Evolutionary conservation across 2,888 invertebrate species (phyloP).

Genomic region (Aspidiotus destructor): DNA sequence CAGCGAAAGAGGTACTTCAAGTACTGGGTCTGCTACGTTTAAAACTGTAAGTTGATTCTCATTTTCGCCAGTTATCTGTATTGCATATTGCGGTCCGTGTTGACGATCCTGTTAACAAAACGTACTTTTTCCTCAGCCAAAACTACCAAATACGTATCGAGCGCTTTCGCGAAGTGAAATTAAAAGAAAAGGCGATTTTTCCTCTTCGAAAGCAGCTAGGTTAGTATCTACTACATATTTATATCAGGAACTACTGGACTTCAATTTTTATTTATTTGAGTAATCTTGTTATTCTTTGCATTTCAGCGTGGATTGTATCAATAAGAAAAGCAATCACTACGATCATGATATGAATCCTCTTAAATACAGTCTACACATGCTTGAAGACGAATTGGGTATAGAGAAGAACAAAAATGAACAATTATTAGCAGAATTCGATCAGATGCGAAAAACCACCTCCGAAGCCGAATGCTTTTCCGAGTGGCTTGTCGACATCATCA

Average conservation of each 20-base stretch:
- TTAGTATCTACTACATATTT: conserved; percentile 3
- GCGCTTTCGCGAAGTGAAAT: conserved; percentile 8
- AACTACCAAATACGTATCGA: conserved; percentile 6
- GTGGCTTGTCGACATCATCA: not conserved
- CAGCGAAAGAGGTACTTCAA: conserved; percentile 2
- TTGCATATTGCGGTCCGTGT: not conserved
- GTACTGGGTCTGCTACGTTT: conserved; percentile 4
- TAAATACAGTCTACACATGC: conserved; percentile 8
- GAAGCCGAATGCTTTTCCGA: conserved; percentile 4
- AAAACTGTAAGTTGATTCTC: conserved; percentile 15
- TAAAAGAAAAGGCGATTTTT: conserved; percentile 13
- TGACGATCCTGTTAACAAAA: not conserved
- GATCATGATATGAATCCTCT: conserved; percentile 16
- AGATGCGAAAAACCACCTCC: conserved; percentile 1
- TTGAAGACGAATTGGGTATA: conserved; percentile 14
- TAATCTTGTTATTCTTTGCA: not conserved
- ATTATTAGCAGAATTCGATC: conserved; percentile 7
- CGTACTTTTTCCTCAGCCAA: conserved; percentile 12
- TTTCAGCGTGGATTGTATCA: conserved; percentile 14
- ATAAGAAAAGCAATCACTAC: not conserved
- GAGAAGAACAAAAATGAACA: conserved; percentile 19
- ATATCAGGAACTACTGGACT: not conserved
- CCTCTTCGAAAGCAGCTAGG: conserved; percentile 12
- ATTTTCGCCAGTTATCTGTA: not conserved
- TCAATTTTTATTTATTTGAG: not conserved